Conservation (phyloP, 30 jellyfish, hydroid and myxozoan genomes). For the Aurelia sp. region DNA sequence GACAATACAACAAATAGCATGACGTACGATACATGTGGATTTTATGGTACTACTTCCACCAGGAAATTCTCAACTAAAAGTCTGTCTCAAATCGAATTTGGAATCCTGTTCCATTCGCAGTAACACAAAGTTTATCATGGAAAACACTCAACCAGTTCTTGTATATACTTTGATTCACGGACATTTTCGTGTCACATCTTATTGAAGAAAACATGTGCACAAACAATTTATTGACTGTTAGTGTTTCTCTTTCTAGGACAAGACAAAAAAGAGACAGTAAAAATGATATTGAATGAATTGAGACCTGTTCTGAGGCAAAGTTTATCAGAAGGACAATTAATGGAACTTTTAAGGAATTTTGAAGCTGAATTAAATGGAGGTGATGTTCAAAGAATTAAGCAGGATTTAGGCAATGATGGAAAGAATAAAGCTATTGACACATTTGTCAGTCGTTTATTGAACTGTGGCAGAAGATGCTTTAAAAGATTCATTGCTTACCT, state of each 20-base stretch:
- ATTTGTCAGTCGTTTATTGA: conserved; percentile 14
- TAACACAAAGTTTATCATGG: too few relatives aligned
- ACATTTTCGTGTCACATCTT: too few relatives aligned
- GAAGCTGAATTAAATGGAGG: not conserved
- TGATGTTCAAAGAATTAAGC: conserved; percentile 5
- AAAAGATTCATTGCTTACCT: conserved; percentile 1
- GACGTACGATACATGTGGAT: too few relatives aligned
- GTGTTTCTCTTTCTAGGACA: not conserved
- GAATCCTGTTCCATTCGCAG: too few relatives aligned
- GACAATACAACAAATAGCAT: too few relatives aligned
- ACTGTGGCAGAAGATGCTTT: not conserved
- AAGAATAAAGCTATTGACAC: conserved; percentile 6
- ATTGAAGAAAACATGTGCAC: not conserved
- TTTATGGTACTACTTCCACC: too few relatives aligned
- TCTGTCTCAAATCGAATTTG: too few relatives aligned
- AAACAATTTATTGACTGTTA: not conserved
- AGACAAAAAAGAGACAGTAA: conserved; percentile 14
- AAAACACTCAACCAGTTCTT: too few relatives aligned
- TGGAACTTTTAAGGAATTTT: not conserved
- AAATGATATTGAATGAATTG: conserved; percentile 1
- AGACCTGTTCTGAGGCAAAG: conserved; percentile 1
- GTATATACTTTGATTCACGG: too few relatives aligned
- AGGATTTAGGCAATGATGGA: conserved; percentile 8
- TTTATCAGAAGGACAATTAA: conserved; percentile 23
- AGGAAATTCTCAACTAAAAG: too few relatives aligned